These are phyloP conservation scores for Drosophila auraria DNA, from an alignment of 1,140 invertebrate genomes.

Conservation along the genomic window DNA sequence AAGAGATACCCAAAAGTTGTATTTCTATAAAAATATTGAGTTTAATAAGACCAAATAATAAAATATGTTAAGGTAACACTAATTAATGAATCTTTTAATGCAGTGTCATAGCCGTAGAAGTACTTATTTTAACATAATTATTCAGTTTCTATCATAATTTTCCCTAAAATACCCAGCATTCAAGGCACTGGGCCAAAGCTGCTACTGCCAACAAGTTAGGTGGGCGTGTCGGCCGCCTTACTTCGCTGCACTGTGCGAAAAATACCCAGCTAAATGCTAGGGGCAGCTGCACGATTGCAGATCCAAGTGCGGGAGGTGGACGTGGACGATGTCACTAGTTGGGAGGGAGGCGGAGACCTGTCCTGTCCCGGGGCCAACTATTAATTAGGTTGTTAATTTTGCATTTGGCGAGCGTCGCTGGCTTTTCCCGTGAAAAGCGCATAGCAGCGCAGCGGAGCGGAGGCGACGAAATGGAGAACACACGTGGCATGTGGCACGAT, in stretches of 20 bases:
- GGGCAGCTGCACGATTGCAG: constrained; percentile 45
- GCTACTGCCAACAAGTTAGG: constrained; percentile 29
- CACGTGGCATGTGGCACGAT: constrained; percentile 65
- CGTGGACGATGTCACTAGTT: constrained; percentile 8
- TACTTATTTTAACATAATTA: not conserved
- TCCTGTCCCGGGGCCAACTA: constrained; percentile 61
- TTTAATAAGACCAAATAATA: too few relatives aligned
- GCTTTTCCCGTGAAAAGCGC: constrained; percentile 75
- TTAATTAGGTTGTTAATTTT: constrained; percentile 83
- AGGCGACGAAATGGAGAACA: constrained; percentile 43
- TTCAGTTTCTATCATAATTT: not conserved
- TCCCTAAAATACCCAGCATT: constrained; percentile 11
- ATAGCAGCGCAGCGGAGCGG: constrained; percentile 46
- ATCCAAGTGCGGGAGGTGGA: constrained; percentile 30
- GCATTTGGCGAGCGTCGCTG: constrained; percentile 78
- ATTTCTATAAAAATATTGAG: not conserved
- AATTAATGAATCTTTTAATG: too few relatives aligned
- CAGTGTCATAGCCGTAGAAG: not conserved
- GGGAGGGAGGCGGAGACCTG: constrained; percentile 35
- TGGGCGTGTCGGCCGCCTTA: constrained; percentile 15
- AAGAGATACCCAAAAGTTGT: not conserved
- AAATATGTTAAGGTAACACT: too few relatives aligned
- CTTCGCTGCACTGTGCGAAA: constrained; percentile 28
- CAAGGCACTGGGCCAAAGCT: constrained; percentile 12
- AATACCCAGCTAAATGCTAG: constrained; percentile 11